Percentiles rank a stretch among this genome's conserved stretches.
Evolutionary conservation across 2,888 invertebrate genomes (phyloP).

Genomic region (Andrena flavipes): DNA sequence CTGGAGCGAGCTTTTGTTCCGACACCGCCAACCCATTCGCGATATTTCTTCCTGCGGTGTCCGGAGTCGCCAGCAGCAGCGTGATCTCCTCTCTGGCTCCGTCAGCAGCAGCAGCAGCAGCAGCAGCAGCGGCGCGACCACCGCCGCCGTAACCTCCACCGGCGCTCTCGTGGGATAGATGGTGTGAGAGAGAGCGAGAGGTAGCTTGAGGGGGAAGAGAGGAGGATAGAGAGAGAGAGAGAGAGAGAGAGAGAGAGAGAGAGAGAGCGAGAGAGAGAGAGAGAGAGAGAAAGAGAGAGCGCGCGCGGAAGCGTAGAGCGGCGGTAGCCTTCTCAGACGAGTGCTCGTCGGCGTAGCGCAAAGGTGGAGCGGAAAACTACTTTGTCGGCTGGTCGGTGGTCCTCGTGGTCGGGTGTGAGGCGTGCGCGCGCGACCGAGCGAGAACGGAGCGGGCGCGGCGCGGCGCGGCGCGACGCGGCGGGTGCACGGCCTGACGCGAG

Average conservation of each 20-base stretch:
- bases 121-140: constrained; percentile 7
- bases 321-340: constrained; percentile 66
- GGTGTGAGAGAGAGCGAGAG: background rate
- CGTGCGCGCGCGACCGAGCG: constrained; percentile 60
- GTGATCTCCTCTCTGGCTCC: constrained; percentile 40
- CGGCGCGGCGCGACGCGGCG: constrained; percentile 3
- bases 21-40: constrained; percentile 63
- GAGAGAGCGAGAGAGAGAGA: background rate
- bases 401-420: constrained; percentile 71
- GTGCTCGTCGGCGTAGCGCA: constrained; percentile 66
- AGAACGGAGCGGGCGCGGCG: constrained; percentile 41
- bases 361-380: constrained; percentile 65
- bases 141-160: constrained; percentile 40
- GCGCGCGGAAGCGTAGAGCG: constrained; percentile 27
- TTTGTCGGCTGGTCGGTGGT: constrained; percentile 46
- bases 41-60: constrained; percentile 60
- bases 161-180: constrained; percentile 21
- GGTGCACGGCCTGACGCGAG: no score
- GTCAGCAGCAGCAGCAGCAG: constrained; percentile 7
- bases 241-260: constrained; percentile 14
- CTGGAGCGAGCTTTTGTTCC: constrained; percentile 57
- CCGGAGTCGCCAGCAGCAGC: constrained; percentile 40
- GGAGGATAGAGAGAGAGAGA: background rate
- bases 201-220: background rate
- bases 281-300: constrained; percentile 9